Conservation (phyloP, 2,113 vertebrate genomes). For the Labrus mixtus region DNA sequence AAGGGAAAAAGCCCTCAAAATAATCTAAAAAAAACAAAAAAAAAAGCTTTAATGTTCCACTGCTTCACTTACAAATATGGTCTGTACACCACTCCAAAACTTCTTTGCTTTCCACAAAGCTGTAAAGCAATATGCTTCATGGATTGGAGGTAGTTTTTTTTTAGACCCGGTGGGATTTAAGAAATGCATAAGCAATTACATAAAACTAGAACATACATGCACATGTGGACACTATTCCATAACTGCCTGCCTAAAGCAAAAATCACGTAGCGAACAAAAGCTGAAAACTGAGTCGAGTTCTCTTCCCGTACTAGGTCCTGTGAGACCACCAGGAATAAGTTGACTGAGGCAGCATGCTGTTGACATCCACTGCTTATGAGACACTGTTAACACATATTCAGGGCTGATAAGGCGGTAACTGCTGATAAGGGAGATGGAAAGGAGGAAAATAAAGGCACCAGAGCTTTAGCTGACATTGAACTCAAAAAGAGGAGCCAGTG, state of each 20-base stretch:
- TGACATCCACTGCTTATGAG: conserved; percentile 73
- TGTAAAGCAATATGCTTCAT: neutral
- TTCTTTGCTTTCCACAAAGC: neutral
- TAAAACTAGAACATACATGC: conserved; percentile 1
- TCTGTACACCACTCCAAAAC: neutral
- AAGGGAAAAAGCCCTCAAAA: too few relatives aligned
- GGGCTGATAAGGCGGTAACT: conserved; percentile 66
- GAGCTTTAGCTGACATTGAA: conserved; percentile 64
- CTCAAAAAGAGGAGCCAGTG: conserved; percentile 54
- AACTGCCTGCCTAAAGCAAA: conserved; percentile 28
- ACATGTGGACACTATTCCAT: neutral
- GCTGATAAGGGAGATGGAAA: conserved; percentile 74
- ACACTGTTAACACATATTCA: conserved; percentile 68
- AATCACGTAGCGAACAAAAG: conserved; percentile 6
- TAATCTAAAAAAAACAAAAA: too few relatives aligned
- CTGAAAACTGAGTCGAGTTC: conserved; percentile 30
- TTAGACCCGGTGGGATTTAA: neutral
- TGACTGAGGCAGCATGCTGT: conserved; percentile 52
- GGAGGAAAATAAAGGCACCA: conserved; percentile 63
- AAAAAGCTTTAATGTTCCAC: too few relatives aligned
- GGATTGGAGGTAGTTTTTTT: neutral
- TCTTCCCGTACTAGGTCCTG: conserved; percentile 21
- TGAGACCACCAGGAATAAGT: conserved; percentile 60
- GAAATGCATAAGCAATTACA: neutral
- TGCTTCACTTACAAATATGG: too few relatives aligned